Evolutionary conservation across 2,888 invertebrate genomes (phyloP).

Genomic region (Liodrosophila aerea): DNA sequence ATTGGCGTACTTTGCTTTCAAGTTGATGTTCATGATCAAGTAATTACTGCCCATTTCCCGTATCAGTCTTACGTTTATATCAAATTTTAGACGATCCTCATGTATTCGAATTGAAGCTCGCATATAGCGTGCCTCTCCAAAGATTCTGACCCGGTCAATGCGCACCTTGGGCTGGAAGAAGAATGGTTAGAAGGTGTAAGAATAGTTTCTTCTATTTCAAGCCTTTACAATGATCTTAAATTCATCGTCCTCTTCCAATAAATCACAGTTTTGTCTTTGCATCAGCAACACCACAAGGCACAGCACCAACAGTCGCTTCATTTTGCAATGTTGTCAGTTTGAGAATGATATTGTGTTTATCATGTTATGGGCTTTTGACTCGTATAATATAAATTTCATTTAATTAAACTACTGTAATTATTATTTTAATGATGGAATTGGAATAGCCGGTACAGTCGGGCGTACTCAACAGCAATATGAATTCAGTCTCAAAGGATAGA

Average conservation of each 20-base stretch:
- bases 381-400: no score
- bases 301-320: background rate
- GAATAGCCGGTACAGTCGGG: no score
- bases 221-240: background rate
- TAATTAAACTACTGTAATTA: no score
- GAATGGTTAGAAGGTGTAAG: background rate
- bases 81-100: constrained; percentile 42
- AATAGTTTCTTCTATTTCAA: background rate
- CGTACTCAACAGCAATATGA: no score
- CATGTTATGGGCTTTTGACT: no score
- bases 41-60: constrained; percentile 54
- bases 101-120: constrained; percentile 19
- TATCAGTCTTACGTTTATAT: constrained; percentile 31
- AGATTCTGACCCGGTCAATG: constrained; percentile 30
- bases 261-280: background rate
- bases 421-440: no score
- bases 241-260: background rate
- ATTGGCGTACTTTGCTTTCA: constrained; percentile 21
- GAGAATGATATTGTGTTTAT: background rate
- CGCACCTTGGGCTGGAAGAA: constrained; percentile 8
- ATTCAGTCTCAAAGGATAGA: no score
- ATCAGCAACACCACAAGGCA: background rate
- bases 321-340: background rate
- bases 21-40: constrained; percentile 52
- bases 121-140: constrained; percentile 44